A percentile compares a stretch with the other conserved stretches of the same genome.
phyloP scores from a whole-genome alignment of 2,888 invertebrate genomes.

The Catocala fraxini region DNA sequence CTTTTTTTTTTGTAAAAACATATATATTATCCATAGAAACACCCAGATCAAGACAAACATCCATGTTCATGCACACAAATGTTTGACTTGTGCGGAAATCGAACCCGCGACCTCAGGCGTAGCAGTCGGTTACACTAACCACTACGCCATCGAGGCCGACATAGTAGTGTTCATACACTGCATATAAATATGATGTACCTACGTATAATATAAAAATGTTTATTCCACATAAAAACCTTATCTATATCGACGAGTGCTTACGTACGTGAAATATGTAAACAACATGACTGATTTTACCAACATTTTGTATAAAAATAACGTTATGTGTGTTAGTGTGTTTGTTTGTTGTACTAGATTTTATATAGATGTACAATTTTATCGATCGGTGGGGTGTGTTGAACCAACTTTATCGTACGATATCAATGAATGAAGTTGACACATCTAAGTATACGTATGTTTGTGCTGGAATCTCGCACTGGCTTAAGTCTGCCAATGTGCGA shows the following conservation, averaged over 20 bases:
- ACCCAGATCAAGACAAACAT: too few relatives aligned
- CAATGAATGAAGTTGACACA: background rate
- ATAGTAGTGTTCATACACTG: too few relatives aligned
- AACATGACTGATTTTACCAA: constrained; percentile 42
- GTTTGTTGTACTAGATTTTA: constrained; percentile 29
- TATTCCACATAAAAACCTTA: constrained; percentile 45
- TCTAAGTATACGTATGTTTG: too few relatives aligned
- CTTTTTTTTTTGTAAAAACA: too few relatives aligned
- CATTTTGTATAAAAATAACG: constrained; percentile 23
- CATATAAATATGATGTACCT: background rate
- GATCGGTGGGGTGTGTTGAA: background rate
- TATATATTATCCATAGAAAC: too few relatives aligned
- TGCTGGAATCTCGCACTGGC: too few relatives aligned
- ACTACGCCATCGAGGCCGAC: too few relatives aligned
- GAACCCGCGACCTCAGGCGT: too few relatives aligned
- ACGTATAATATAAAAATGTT: constrained; percentile 38
- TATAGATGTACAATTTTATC: background rate
- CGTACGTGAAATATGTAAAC: constrained; percentile 39
- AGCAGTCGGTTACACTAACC: too few relatives aligned
- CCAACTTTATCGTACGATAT: background rate
- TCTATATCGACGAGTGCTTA: constrained; percentile 38
- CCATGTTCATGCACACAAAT: too few relatives aligned
- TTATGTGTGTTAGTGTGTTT: constrained; percentile 43
- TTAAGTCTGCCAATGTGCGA: too few relatives aligned
- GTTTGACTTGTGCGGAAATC: too few relatives aligned